phyloP scores from a whole-genome alignment of 2,797 vertebrate genomes.

The Prunella strophiata region DNA sequence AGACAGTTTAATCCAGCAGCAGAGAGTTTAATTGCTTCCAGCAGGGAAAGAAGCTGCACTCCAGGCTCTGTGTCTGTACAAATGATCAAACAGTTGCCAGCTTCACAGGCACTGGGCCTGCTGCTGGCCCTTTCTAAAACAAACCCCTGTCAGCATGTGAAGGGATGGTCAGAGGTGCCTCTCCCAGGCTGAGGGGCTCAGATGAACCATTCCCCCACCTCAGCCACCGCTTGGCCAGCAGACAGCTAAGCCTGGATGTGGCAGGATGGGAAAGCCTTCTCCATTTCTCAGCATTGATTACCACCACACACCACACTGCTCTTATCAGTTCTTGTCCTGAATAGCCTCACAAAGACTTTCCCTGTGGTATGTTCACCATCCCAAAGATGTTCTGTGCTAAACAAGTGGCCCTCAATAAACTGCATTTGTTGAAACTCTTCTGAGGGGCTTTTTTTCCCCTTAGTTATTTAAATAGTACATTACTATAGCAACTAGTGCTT shows the following conservation, averaged over 20 bases:
- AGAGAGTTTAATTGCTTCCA: not conserved
- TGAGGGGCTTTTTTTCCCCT: not conserved
- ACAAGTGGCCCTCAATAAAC: not conserved
- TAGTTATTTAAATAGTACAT: constrained; percentile 61
- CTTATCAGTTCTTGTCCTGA: not conserved
- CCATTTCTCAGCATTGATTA: fast-evolving
- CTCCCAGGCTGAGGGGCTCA: not conserved
- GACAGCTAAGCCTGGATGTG: not conserved
- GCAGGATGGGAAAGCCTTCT: not conserved
- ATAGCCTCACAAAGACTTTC: not conserved
- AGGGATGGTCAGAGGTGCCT: not conserved
- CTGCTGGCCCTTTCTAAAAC: not conserved
- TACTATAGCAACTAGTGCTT: constrained; percentile 64
- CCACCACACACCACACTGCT: fast-evolving
- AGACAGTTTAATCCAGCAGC: not conserved
- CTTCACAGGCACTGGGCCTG: not conserved
- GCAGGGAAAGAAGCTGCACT: not conserved
- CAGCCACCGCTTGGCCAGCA: fast-evolving
- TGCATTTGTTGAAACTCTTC: constrained; percentile 16
- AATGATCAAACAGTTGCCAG: not conserved
- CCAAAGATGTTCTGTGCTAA: not conserved
- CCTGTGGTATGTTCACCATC: fast-evolving
- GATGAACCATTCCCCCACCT: not conserved
- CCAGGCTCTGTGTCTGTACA: not conserved
- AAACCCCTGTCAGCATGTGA: fast-evolving